phyloP scores from a whole-genome alignment of 2,888 invertebrate species.

The Agrochola litura region DNA sequence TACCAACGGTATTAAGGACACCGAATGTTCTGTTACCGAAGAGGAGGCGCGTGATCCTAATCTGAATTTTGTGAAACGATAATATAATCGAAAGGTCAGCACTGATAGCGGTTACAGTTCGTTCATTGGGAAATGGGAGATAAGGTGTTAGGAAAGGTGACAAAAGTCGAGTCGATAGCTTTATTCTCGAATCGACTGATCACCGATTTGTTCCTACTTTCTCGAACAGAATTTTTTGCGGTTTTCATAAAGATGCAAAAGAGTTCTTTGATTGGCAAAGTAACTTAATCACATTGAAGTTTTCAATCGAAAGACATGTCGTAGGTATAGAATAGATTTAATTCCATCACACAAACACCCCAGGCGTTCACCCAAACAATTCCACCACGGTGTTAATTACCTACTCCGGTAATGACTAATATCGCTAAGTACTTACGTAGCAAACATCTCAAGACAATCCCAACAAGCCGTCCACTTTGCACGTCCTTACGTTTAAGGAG shows the following conservation, averaged over 20 bases:
- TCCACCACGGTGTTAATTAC: conserved; percentile 37
- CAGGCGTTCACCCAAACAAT: neutral
- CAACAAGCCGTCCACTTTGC: conserved; percentile 72
- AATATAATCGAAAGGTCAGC: conserved; percentile 57
- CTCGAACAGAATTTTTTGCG: neutral
- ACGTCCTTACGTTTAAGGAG: conserved; percentile 83
- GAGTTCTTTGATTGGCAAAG: neutral
- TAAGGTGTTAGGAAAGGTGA: conserved; percentile 45
- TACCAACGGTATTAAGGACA: conserved; percentile 79
- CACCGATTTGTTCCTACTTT: conserved; percentile 10
- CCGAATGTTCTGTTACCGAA: conserved; percentile 71
- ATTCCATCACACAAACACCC: neutral
- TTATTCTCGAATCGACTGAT: conserved; percentile 10
- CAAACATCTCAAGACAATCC: conserved; percentile 59
- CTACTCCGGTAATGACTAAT: conserved; percentile 41
- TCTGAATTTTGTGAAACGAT: conserved; percentile 72
- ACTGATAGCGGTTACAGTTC: conserved; percentile 36
- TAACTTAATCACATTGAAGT: too few species aligned
- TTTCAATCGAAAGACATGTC: neutral
- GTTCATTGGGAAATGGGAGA: conserved; percentile 31
- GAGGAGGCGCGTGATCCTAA: conserved; percentile 74
- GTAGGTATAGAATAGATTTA: neutral
- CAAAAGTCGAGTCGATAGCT: conserved; percentile 25
- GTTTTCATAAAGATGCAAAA: neutral
- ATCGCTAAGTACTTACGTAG: conserved; percentile 29